phyloP scores from a whole-genome alignment of 2,797 vertebrate genomes.

The Notolepis coatsorum region DNA sequence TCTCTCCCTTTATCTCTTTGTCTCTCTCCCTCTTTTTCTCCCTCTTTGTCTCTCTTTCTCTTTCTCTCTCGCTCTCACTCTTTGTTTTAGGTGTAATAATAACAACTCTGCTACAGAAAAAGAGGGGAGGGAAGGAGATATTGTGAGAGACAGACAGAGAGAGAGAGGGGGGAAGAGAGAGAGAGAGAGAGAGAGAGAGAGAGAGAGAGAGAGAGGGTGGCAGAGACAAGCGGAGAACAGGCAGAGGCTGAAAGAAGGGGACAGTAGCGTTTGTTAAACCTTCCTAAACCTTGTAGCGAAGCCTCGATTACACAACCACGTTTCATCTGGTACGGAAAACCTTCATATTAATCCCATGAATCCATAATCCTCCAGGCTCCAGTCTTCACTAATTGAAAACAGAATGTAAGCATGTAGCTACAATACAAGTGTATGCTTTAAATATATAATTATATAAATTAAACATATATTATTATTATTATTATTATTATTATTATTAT shows the following conservation, averaged over 20 bases:
- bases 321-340: not conserved
- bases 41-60: too few relatives aligned
- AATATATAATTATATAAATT: too few relatives aligned
- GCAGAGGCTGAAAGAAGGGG: not conserved
- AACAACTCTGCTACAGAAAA: conserved; percentile 27
- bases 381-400: not conserved
- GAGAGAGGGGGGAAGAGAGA: not conserved
- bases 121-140: not conserved
- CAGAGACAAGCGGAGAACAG: not conserved
- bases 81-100: conserved; percentile 35
- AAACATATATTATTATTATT: too few relatives aligned
- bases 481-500: too few relatives aligned
- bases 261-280: not conserved
- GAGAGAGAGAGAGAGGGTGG: not conserved
- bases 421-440: too few relatives aligned
- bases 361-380: not conserved
- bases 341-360: conserved; percentile 3
- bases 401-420: too few relatives aligned
- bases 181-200: conserved; percentile 5
- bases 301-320: not conserved
- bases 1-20: too few relatives aligned
- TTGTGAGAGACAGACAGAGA: not conserved
- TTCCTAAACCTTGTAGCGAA: not conserved
- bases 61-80: too few relatives aligned
- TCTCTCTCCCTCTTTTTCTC: too few relatives aligned